phyloP scores from a whole-genome alignment of 2,797 vertebrate genomes.

The Dicrostonyx torquatus region DNA sequence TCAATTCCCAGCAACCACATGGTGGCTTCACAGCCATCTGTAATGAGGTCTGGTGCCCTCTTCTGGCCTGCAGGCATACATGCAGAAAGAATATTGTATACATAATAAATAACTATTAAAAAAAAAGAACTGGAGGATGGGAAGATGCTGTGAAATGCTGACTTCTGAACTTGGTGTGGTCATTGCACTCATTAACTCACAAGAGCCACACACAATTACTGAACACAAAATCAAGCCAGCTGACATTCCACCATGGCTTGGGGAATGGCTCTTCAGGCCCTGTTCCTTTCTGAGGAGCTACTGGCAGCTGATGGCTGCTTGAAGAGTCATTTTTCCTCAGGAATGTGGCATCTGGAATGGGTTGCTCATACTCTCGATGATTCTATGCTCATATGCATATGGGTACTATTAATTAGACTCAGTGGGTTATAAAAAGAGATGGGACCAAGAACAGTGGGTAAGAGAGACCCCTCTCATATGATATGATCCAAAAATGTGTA shows the following conservation, averaged over 20 bases:
- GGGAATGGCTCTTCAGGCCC: neutral
- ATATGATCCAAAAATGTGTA: neutral
- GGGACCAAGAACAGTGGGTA: neutral
- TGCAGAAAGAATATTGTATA: no score
- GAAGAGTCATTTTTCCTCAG: neutral
- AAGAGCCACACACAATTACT: neutral
- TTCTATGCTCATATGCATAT: neutral
- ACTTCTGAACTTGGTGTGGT: neutral
- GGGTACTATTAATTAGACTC: neutral
- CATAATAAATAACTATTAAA: no score
- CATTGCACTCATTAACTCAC: neutral
- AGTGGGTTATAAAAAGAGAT: neutral
- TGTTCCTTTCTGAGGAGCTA: neutral
- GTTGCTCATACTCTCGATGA: neutral
- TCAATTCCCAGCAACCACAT: no score
- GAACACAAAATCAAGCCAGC: neutral
- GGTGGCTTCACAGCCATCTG: no score
- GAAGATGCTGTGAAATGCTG: neutral
- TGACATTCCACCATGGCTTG: no score
- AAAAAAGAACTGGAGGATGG: neutral
- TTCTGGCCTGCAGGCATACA: no score
- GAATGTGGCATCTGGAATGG: neutral
- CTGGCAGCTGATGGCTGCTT: neutral
- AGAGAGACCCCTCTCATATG: neutral
- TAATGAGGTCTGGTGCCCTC: no score